Conservation (phyloP, 2,113 vertebrate species). For the Forbesichthys papilliferus region DNA sequence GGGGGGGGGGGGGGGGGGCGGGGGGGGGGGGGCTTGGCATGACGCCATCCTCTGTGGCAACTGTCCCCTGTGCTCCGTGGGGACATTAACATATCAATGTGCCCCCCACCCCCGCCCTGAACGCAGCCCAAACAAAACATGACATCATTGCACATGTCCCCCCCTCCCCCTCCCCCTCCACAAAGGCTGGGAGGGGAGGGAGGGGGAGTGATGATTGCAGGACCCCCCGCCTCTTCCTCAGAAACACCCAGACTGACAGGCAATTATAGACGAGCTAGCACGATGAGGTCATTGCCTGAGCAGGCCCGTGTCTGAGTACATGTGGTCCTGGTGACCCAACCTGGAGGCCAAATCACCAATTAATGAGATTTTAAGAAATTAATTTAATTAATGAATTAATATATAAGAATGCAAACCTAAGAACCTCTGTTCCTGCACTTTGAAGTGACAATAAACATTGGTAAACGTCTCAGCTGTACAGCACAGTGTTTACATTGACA, state of each 20-base stretch:
- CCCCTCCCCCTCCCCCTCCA: slow-evolving; percentile 53
- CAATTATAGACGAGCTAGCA: slow-evolving; percentile 38
- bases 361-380: neutral
- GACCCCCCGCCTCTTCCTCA: slow-evolving; percentile 33
- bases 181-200: slow-evolving; percentile 55
- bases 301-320: neutral
- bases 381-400: neutral
- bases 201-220: slow-evolving; percentile 7
- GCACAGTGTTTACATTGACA: too few relatives aligned
- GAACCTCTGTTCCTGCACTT: too few relatives aligned
- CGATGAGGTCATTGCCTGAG: slow-evolving; percentile 63
- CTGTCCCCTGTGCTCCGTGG: slow-evolving; percentile 65
- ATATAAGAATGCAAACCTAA: neutral
- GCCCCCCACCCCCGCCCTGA: slow-evolving; percentile 14
- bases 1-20: too few relatives aligned
- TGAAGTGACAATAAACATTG: too few relatives aligned
- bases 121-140: slow-evolving; percentile 49
- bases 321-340: too few relatives aligned
- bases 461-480: too few relatives aligned
- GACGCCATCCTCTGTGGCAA: slow-evolving; percentile 68
- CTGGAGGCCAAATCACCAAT: neutral
- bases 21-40: slow-evolving; percentile 45
- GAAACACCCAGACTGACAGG: slow-evolving; percentile 51
- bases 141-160: slow-evolving; percentile 77
- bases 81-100: slow-evolving; percentile 75